phyloP scores from a whole-genome alignment of 2,888 invertebrate species.

The Sphaerophoria taeniata region DNA sequence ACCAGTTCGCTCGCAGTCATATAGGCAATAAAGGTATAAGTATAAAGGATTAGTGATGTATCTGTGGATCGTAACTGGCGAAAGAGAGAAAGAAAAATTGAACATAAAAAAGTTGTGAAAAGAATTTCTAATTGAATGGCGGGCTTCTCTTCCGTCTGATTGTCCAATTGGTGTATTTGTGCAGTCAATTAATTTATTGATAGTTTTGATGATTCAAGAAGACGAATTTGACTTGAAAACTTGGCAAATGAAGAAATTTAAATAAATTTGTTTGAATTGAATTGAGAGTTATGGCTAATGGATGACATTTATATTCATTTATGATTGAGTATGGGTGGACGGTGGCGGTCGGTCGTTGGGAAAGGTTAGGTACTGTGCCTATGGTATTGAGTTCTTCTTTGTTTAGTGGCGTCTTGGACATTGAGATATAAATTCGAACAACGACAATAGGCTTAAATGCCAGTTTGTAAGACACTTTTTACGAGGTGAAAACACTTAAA shows the following conservation, averaged over 20 bases:
- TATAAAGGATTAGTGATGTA: conserved; percentile 39
- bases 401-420: too few species aligned
- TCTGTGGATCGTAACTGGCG: not conserved
- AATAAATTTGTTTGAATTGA: not conserved
- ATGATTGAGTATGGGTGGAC: not conserved
- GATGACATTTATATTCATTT: conserved; percentile 17
- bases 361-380: conserved; percentile 4
- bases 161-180: conserved; percentile 43
- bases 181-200: conserved; percentile 51
- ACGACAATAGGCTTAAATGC: too few species aligned
- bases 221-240: not conserved
- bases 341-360: not conserved
- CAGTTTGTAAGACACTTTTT: too few species aligned
- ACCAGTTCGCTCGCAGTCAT: conserved; percentile 36
- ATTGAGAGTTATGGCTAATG: not conserved
- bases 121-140: conserved; percentile 66
- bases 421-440: too few species aligned
- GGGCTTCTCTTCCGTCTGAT: conserved; percentile 42
- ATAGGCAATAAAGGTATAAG: not conserved
- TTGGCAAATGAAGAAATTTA: conserved; percentile 1
- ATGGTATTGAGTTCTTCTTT: too few species aligned
- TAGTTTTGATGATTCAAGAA: not conserved
- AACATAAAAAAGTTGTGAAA: conserved; percentile 28
- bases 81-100: too few species aligned
- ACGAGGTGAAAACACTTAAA: too few species aligned